Base-by-base conservation (phyloP, 2,113 vertebrate species). In the Hypomesus transpacificus region DNA sequence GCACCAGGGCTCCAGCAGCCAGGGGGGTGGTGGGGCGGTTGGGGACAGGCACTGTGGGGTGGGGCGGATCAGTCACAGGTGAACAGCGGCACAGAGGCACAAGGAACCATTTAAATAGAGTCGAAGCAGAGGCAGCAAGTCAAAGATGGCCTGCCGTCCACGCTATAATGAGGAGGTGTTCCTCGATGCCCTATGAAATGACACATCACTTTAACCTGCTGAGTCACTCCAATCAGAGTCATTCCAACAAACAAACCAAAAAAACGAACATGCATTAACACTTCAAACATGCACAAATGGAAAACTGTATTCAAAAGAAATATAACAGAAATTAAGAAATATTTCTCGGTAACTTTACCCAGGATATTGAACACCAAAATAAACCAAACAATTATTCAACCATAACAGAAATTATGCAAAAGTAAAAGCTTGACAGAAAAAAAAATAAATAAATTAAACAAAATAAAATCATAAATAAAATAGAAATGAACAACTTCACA, bases 21-120 rank as follows among this genome's bases (percentile, higher is more conserved):
- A 95, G 92, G 39, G 97, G 96, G 57, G 95, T 98, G 2, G 93
- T 92, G 14, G 95, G 95, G 75, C 95, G 91, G 81, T 93, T 94
- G 85, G 92, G 79, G 70, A 86, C 78, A 73, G 90, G 85, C 60
- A 94, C 90, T 92, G 67, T 16, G 73, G n/a, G 80, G 82, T 61
- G 70, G 83, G 65, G 66, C 64, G 50, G 54, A 5, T 24, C 3
- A 14, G 7, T 51, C n/a, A 57, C n/a, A 28, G n/a, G 56, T 8
- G 24, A 2, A 68, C 1, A 64, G 64, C 63, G 22, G 2, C n/a
- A 34, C 26, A 34, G 2, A 69, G 28, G 34, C 18, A 34, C 14
- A 17, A 21, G 54, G 66, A 24, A 18, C 14, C 8, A 34, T 52
- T 5, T 16, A 66, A n/a, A 11, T 21, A 22, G 64, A 66, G 21